Evolutionary conservation across 2,797 vertebrate species (phyloP), one percentile per base, ranked within the genome.

Genomic region (Peromyscus nudipes): DNA sequence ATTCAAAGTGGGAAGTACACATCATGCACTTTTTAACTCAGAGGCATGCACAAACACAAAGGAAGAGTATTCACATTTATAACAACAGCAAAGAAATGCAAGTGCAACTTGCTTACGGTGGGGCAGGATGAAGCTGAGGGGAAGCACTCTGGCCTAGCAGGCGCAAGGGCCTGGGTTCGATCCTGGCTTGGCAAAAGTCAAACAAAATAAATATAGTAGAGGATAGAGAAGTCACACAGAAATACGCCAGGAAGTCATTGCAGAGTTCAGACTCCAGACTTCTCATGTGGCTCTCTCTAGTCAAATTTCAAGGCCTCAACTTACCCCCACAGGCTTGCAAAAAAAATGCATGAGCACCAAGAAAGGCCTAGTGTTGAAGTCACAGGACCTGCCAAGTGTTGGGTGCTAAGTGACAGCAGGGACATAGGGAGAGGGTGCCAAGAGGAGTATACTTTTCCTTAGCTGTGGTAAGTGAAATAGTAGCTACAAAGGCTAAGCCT

Each of bases 391-490:
- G 57, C 85, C 25, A 40, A 43, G 65, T 0, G 1, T 55, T 21
- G 13, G 88, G 79, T 40, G 19, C 3, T 21, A 31, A 29, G 40
- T 29, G 62, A 69, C 83, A 91, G 84, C 81, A 11, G 57, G 65
- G 84, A 82, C 6, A 1, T 31, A 16, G 60, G 11, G 55, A 8
- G 10, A 93, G 7, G 21, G 37, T 10, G 14, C 85, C 85, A 62
- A 34, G 65, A 29, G 29, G 46, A 27, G 86, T n/a, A 7, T 12
- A 46, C 40, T 79, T 92, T 92, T 76, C 83, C 81, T 77, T 37
- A 76, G 80, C 65, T 49, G 0, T 34, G 46, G 65, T 86, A 91
- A 93, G 69, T 95, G 88, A 94, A 91, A 96, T 6, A 79, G 52
- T 85, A 95, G 89, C 80, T 89, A 75, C 40, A 52, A 65, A 94